Evolutionary conservation across 1,140 invertebrate genomes (phyloP).

Genomic region (Asobara japonica): DNA sequence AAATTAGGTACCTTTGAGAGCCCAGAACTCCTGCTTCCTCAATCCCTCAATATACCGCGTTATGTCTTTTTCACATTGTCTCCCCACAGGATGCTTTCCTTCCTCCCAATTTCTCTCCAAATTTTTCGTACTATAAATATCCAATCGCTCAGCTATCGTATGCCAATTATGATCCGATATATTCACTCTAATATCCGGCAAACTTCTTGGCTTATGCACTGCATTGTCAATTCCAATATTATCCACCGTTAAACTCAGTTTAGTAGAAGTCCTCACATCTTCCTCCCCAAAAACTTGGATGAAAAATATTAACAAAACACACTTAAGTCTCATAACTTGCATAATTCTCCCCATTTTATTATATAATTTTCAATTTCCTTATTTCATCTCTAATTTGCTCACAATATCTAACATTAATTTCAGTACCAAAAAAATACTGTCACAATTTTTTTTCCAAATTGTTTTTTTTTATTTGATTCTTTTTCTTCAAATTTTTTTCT

Average conservation of each 20-base stretch:
- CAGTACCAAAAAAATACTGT: too few species aligned
- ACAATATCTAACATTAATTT: too few species aligned
- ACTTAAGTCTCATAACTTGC: slow-evolving; percentile 1
- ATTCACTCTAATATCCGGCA: slow-evolving; percentile 38
- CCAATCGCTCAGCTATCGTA: slow-evolving; percentile 59
- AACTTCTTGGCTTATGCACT: slow-evolving; percentile 44
- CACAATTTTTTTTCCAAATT: too few species aligned
- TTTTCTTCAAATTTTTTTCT: too few species aligned
- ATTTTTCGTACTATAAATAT: slow-evolving; percentile 63
- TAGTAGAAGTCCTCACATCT: slow-evolving; percentile 13
- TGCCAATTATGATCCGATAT: slow-evolving; percentile 45
- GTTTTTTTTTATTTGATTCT: too few species aligned
- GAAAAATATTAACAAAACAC: slow-evolving; percentile 18
- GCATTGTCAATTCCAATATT: slow-evolving; percentile 26
- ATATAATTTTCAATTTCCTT: too few species aligned
- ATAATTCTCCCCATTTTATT: neutral
- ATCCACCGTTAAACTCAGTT: neutral
- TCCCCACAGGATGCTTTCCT: slow-evolving; percentile 49
- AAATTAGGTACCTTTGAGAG: slow-evolving; percentile 75
- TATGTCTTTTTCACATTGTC: slow-evolving; percentile 70
- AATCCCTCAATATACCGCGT: slow-evolving; percentile 73
- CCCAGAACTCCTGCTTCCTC: slow-evolving; percentile 73
- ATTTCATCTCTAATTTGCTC: too few species aligned
- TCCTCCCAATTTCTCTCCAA: slow-evolving; percentile 60
- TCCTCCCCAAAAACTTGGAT: slow-evolving; percentile 12